Conservation (phyloP, 2,113 vertebrate species). For the Solea senegalensis region DNA sequence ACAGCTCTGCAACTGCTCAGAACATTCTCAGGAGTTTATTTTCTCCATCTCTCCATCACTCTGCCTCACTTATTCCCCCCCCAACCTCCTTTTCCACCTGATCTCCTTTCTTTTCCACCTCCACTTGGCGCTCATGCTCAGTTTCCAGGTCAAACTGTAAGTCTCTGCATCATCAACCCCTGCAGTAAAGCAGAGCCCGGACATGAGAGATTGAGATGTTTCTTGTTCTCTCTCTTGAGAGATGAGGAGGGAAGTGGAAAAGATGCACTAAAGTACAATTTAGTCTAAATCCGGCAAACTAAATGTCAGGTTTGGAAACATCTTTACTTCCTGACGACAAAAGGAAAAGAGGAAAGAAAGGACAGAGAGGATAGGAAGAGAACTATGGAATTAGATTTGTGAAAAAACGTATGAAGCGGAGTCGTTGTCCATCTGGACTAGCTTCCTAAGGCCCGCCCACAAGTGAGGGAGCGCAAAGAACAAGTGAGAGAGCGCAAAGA, state of each 20-base stretch:
- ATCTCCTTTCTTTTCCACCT: conserved; percentile 3
- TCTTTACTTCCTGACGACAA: conserved; percentile 7
- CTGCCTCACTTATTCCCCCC: conserved; percentile 7
- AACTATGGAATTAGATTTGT: not conserved
- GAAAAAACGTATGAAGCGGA: too few relatives aligned
- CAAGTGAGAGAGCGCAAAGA: too few relatives aligned
- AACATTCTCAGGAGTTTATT: conserved; percentile 28
- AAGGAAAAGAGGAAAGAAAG: conserved; percentile 2
- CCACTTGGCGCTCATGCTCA: conserved; percentile 4
- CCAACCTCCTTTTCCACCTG: conserved; percentile 5
- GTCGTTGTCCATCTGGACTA: too few relatives aligned
- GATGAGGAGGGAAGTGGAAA: conserved; percentile 24
- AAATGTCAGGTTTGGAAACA: conserved; percentile 18
- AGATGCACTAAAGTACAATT: conserved; percentile 39
- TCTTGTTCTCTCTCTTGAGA: conserved; percentile 38
- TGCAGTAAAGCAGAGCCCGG: conserved; percentile 33
- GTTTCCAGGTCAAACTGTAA: conserved; percentile 12
- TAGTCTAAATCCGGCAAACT: conserved; percentile 43
- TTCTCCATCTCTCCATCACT: conserved; percentile 17
- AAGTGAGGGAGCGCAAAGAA: too few relatives aligned
- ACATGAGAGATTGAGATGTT: conserved; percentile 58
- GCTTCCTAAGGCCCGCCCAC: too few relatives aligned
- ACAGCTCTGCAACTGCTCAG: conserved; percentile 30
- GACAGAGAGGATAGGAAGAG: not conserved
- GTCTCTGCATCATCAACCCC: conserved; percentile 25